Evolutionary conservation across 2,797 vertebrate genomes (phyloP), one percentile per base, ranked within the genome.

Genomic region (Aratinga solstitialis): DNA sequence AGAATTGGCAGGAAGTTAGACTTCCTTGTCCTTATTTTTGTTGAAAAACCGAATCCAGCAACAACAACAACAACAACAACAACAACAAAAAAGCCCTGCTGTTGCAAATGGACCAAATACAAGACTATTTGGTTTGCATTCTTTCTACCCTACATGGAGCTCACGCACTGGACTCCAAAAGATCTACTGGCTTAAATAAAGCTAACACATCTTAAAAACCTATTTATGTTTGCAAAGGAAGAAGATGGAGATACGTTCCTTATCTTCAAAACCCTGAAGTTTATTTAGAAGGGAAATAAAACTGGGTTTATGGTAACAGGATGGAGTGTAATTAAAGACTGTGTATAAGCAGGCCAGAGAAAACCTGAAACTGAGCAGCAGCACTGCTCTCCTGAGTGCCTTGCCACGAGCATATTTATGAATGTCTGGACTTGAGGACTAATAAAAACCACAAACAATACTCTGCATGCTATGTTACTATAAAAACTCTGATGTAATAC

Each of bases 271-370:
- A 63, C 36, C 8, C 7, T 16, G 29, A 22, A 59, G n/a, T 42
- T 77, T 78, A 10, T 58, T 90, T 79, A 73, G 72, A 90, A 80
- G 43, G 24, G 50, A 69, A 73, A 66, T 68, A 61, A 65, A 90
- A 78, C 8, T 20, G 3, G 7, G 12, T 80, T 92, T 71, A 36
- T 47, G 45, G 36, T 91, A 71, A 29, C 10, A 89, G 56, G 26
- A 51, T 45, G 68, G 47, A 86, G 30, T 79, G 8, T 81, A 56
- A 63, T 84, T 87, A 78, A 80, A 59, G 62, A 36, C 20, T 80
- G 10, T 69, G 15, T 38, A 27, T 29, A 58, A 69, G 66, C 42
- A 62, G 48, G 8, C 48, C 68, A 61, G 21, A 65, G 66, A 82
- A 73, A 4, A 6, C 11, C 36, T 73, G 26, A 15, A 84, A n/a